phyloP scores from a whole-genome alignment of 64 coral and sea anemone species.

The Porites lutea region DNA sequence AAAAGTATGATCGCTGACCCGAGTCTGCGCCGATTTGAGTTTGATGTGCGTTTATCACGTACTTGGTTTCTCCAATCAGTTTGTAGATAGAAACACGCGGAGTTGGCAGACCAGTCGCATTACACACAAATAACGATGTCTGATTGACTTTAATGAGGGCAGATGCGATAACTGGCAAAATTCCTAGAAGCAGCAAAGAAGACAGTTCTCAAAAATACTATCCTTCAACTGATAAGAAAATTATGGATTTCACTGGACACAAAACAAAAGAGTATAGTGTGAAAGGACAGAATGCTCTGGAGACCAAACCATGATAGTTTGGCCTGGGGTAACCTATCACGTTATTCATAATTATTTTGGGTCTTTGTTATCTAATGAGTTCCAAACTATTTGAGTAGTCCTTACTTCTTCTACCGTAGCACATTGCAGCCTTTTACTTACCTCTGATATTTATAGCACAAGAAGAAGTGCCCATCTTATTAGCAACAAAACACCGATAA shows the following conservation, averaged over 20 bases:
- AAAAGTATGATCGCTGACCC: conserved; percentile 74
- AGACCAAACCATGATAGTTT: no score
- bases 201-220: not conserved
- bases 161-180: conserved; percentile 69
- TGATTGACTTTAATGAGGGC: conserved; percentile 48
- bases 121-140: conserved; percentile 72
- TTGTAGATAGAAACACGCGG: conserved; percentile 69
- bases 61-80: conserved; percentile 38
- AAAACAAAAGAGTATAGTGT: no score
- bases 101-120: conserved; percentile 66
- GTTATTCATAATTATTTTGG: no score
- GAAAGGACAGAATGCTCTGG: no score
- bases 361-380: no score
- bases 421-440: conserved; percentile 15
- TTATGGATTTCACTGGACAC: no score
- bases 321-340: no score
- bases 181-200: conserved; percentile 32
- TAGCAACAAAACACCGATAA: conserved; percentile 78
- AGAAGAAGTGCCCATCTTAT: not conserved
- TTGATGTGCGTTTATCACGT: conserved; percentile 10
- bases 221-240: not conserved
- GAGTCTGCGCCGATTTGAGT: conserved; percentile 38
- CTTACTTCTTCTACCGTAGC: no score
- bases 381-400: no score
- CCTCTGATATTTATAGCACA: conserved; percentile 64